A percentile compares a stretch with the other conserved stretches of the same genome.
Evolutionary conservation across 2,113 vertebrate species (phyloP).

Genomic region (Malurus cyaneus): DNA sequence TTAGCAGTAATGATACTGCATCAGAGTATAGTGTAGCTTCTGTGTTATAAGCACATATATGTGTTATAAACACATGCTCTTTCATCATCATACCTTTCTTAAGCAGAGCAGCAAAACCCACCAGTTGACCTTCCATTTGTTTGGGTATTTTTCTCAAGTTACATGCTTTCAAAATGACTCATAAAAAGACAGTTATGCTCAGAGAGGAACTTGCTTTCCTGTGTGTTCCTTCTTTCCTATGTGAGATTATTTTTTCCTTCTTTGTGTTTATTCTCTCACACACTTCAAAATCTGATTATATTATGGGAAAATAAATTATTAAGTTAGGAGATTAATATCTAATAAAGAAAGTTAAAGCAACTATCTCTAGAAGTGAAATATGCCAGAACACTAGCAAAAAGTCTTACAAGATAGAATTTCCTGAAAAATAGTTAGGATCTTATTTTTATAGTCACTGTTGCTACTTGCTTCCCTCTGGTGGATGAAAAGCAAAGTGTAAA

Average conservation of each 20-base stretch:
- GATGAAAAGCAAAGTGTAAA: not conserved
- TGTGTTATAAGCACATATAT: not conserved
- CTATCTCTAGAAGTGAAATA: not conserved
- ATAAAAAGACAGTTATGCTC: not conserved
- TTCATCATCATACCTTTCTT: not conserved
- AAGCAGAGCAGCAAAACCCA: not conserved
- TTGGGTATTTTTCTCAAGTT: not conserved
- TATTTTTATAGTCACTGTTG: not conserved
- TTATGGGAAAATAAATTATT: not conserved
- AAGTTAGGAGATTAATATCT: not conserved
- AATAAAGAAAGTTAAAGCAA: not conserved
- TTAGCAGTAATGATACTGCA: not conserved
- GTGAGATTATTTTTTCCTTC: not conserved
- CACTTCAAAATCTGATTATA: not conserved
- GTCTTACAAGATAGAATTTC: not conserved
- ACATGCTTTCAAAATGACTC: not conserved
- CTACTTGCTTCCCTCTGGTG: slow-evolving; percentile 29
- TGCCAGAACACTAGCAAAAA: not conserved
- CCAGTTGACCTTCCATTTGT: not conserved
- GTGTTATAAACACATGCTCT: not conserved
- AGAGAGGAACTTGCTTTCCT: not conserved
- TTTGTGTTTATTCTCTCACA: not conserved
- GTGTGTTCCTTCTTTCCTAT: not conserved
- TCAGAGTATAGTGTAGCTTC: not conserved
- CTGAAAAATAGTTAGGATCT: not conserved